Base-by-base conservation (phyloP, 2,797 vertebrate genomes). In the Phylloscopus collybita region DNA sequence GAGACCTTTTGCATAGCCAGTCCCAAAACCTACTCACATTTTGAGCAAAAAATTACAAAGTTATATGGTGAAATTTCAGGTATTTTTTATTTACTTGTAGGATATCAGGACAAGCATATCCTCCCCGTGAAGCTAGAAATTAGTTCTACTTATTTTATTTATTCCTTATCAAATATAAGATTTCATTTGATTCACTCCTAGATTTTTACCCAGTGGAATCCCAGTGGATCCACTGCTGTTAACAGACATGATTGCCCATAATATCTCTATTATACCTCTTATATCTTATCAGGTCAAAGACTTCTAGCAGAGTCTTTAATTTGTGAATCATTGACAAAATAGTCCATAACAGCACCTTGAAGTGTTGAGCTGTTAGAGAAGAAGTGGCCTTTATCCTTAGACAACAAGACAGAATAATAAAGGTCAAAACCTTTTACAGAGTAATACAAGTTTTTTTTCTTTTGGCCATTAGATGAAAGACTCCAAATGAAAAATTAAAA, bases 401-500 rank as follows among this genome's bases (percentile, higher is more conserved):
- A 50, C 3, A 4, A 88, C 26, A 79, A 62, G 64, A 13, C 11
- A 42, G 64, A 84, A 78, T 36, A 65, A 56, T 25, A 45, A 91
- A 89, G 23, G 45, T 79, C 57, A 90, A 74, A 69, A 76, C 20
- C 14, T 73, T 89, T 87, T 87, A 60, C 9, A 25, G 34, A 60
- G 23, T 38, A 86, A 62, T 73, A 40, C 4, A 84, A 14, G 20
- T 16, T 71, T 10, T 54, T 27, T 42, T 60, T 84, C 21, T 83
- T 88, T 61, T 67, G 85, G 9, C 10, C 4, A 1, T 86, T 64
- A 76, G 18, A 70, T 81, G n/a, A 34, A 81, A 69, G 25, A 40
- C 42, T 89, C 12, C 20, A 65, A 85, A 82, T 87, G 73, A 56
- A 88, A 91, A 86, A 82, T 73, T 85, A 59, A 73, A 86, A 82